Evolutionary conservation across 2,888 invertebrate genomes (phyloP).

Genomic region (Drosophila barbarae): DNA sequence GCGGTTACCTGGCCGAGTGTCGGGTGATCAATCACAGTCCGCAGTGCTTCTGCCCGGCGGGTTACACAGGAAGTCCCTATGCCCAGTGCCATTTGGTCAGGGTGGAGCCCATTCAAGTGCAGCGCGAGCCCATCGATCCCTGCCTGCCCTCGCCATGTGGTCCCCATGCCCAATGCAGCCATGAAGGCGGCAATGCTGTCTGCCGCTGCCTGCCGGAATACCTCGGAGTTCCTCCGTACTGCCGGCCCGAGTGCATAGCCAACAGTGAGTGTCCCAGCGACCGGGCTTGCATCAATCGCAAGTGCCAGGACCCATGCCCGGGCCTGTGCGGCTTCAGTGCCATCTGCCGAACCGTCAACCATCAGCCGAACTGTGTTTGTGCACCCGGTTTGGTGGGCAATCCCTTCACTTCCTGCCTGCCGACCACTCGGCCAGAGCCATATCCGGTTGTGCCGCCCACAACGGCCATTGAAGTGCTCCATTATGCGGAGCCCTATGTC

Average conservation of each 20-base stretch:
- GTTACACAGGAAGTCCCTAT: slow-evolving; percentile 85
- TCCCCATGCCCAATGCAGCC: slow-evolving; percentile 86
- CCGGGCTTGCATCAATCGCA: slow-evolving; percentile 87
- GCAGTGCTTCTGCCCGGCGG: slow-evolving; percentile 84
- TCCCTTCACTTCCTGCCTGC: slow-evolving; percentile 85
- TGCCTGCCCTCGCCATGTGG: slow-evolving; percentile 85
- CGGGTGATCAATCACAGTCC: slow-evolving; percentile 87
- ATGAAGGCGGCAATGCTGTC: slow-evolving; percentile 84
- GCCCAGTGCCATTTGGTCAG: slow-evolving; percentile 80
- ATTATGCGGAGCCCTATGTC: slow-evolving; percentile 63
- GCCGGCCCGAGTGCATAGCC: slow-evolving; percentile 87
- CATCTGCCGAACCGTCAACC: slow-evolving; percentile 86
- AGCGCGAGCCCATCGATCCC: slow-evolving; percentile 77
- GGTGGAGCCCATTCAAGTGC: slow-evolving; percentile 12
- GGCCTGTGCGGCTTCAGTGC: slow-evolving; percentile 87
- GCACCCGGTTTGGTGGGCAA: slow-evolving; percentile 84
- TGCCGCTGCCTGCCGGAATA: slow-evolving; percentile 86
- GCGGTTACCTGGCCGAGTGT: slow-evolving; percentile 85
- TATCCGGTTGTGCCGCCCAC: slow-evolving; percentile 29
- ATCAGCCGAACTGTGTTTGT: slow-evolving; percentile 88
- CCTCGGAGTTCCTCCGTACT: slow-evolving; percentile 86
- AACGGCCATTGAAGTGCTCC: slow-evolving; percentile 44
- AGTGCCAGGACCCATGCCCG: slow-evolving; percentile 88
- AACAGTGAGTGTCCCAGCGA: slow-evolving; percentile 87
- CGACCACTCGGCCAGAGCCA: slow-evolving; percentile 32